Conservation (phyloP, 2,888 invertebrate species). For the Sesamia inferens region DNA sequence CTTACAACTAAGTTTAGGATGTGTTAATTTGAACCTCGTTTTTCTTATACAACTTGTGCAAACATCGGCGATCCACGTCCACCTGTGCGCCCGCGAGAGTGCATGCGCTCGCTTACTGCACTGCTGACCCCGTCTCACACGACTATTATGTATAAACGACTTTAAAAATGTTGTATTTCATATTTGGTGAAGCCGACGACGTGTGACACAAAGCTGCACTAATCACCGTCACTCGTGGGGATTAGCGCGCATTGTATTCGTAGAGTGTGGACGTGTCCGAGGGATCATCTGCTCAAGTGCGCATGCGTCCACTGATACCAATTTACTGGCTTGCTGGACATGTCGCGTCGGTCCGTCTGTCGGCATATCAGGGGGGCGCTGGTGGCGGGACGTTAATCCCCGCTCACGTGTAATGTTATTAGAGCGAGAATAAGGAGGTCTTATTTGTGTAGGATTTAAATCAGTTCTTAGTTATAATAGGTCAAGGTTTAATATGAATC, state of each 20-base stretch:
- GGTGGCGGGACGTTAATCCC: conserved; percentile 9
- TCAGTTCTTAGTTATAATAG: background rate
- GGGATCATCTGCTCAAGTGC: conserved; percentile 24
- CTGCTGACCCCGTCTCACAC: conserved; percentile 5
- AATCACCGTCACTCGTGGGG: conserved; percentile 20
- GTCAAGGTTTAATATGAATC: background rate
- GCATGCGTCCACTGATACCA: conserved; percentile 18
- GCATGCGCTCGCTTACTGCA: background rate
- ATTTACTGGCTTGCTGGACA: conserved; percentile 16
- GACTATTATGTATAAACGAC: background rate
- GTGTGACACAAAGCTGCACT: conserved; percentile 31
- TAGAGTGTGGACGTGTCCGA: conserved; percentile 12
- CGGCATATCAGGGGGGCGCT: too few species aligned
- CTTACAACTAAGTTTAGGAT: conserved; percentile 72
- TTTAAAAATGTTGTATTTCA: background rate
- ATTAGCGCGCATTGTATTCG: conserved; percentile 15
- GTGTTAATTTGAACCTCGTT: conserved; percentile 80
- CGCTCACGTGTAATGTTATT: background rate
- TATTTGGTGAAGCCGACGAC: conserved; percentile 7
- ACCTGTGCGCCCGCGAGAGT: conserved; percentile 22
- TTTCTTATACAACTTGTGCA: conserved; percentile 75
- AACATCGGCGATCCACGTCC: conserved; percentile 64
- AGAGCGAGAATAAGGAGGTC: background rate
- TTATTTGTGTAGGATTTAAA: conserved; percentile 15
- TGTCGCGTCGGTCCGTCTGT: background rate